These are phyloP conservation scores for Styela clava DNA, from an alignment of 23 tunicate genomes.

Conservation along the genomic window DNA sequence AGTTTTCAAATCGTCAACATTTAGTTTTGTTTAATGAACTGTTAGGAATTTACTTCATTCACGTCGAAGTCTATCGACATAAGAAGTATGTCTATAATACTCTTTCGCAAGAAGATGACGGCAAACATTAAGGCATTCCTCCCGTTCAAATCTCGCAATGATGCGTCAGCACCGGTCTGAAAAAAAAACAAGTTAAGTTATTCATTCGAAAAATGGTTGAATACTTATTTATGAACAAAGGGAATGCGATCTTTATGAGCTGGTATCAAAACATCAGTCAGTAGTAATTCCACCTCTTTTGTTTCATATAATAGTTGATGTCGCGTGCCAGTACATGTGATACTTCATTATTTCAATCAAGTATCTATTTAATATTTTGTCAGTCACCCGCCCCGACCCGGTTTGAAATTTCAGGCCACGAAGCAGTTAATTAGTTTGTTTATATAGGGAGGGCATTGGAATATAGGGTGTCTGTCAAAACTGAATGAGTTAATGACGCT, in stretches of 20 bases:
- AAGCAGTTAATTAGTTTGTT: no score
- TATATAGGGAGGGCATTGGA: no score
- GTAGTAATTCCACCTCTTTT: no score
- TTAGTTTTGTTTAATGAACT: no score
- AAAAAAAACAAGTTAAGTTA: not conserved
- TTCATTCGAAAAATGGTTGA: no score
- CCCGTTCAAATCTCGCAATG: slow-evolving; percentile 40
- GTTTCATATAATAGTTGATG: not conserved
- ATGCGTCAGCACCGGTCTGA: slow-evolving; percentile 74
- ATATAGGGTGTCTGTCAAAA: no score
- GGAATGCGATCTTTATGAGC: no score
- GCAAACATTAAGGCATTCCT: slow-evolving; percentile 61
- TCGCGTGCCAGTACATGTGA: not conserved
- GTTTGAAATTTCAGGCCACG: no score
- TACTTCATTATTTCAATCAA: not conserved
- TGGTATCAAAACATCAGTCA: no score
- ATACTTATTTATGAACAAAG: no score
- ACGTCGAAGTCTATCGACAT: slow-evolving; percentile 57
- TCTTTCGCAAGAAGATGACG: slow-evolving; percentile 30
- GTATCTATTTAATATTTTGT: not conserved
- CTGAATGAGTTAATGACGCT: no score
- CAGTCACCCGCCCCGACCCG: not conserved
- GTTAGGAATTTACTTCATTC: slow-evolving; percentile 57
- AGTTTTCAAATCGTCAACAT: no score
- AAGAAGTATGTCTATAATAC: slow-evolving; percentile 43